Conservation (phyloP, 2,113 vertebrate genomes). For the Halcyon senegalensis region DNA sequence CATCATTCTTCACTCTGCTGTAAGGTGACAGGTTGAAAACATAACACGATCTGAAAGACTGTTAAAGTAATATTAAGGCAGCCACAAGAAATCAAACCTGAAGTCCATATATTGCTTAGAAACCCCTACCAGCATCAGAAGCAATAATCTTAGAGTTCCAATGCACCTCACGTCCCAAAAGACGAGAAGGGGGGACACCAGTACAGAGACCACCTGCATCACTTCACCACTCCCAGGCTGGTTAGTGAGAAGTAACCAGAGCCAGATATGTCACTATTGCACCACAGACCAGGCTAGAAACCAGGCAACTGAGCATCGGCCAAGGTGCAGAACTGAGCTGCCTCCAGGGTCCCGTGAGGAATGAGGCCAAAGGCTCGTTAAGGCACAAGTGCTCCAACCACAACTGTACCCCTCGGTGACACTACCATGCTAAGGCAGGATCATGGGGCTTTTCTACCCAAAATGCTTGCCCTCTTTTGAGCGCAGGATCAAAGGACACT, state of each 20-base stretch:
- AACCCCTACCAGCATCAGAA: background rate
- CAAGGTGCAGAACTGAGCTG: background rate
- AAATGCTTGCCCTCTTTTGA: background rate
- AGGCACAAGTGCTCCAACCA: background rate
- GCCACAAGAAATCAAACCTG: background rate
- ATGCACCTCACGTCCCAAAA: too few species aligned
- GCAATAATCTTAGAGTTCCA: fast-evolving
- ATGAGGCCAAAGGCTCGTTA: background rate
- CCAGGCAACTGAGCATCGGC: background rate
- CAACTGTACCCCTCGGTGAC: background rate
- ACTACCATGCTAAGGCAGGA: background rate
- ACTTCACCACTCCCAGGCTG: too few species aligned
- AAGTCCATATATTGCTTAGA: background rate
- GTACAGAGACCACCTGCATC: background rate
- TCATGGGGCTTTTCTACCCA: background rate
- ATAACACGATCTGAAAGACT: background rate
- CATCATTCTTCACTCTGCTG: background rate
- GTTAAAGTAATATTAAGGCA: background rate
- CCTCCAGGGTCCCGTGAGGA: background rate
- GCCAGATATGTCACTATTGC: background rate
- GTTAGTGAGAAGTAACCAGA: background rate
- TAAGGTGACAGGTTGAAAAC: background rate
- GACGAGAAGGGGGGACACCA: too few species aligned
- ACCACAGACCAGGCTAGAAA: background rate
- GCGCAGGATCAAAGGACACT: background rate